Percentiles rank a stretch among this genome's conserved stretches.
These are phyloP conservation scores for Rhinatrema bivittatum DNA, from an alignment of 2,797 vertebrate genomes.

Conservation along the genomic window DNA sequence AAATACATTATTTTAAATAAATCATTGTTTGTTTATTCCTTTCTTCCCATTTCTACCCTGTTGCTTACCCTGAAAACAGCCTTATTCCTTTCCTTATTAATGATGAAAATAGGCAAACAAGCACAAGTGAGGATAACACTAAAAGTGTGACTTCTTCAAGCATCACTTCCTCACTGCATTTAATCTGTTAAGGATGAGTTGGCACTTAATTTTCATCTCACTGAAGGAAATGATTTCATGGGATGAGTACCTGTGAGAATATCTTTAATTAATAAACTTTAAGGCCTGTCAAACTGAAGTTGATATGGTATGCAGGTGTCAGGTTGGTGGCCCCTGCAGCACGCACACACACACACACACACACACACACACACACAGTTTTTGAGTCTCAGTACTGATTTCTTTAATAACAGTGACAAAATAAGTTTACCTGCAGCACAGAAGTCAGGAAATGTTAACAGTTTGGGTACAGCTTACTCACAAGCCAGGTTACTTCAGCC, in stretches of 20 bases:
- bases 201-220: constrained; percentile 22
- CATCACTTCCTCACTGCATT: constrained; percentile 10
- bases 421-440: too few species aligned
- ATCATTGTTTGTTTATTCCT: constrained; percentile 9
- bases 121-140: constrained; percentile 17
- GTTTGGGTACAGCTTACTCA: too few species aligned
- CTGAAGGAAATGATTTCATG: constrained; percentile 23
- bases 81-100: constrained; percentile 21
- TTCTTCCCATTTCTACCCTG: too few species aligned
- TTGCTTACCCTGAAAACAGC: constrained; percentile 12
- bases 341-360: too few species aligned
- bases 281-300: constrained; percentile 3
- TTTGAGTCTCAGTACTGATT: too few species aligned
- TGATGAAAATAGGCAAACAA: constrained; percentile 10
- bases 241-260: constrained; percentile 15
- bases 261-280: constrained; percentile 18
- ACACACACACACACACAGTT: too few species aligned
- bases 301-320: constrained; percentile 9
- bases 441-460: too few species aligned
- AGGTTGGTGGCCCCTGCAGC: too few species aligned
- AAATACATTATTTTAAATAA: too few species aligned
- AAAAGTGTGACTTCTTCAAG: constrained; percentile 21
- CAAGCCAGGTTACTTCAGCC: too few species aligned
- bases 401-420: too few species aligned
- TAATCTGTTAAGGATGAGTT: constrained; percentile 8